Conservation (phyloP, 1,140 invertebrate species). For the Pectinophora gossypiella region DNA sequence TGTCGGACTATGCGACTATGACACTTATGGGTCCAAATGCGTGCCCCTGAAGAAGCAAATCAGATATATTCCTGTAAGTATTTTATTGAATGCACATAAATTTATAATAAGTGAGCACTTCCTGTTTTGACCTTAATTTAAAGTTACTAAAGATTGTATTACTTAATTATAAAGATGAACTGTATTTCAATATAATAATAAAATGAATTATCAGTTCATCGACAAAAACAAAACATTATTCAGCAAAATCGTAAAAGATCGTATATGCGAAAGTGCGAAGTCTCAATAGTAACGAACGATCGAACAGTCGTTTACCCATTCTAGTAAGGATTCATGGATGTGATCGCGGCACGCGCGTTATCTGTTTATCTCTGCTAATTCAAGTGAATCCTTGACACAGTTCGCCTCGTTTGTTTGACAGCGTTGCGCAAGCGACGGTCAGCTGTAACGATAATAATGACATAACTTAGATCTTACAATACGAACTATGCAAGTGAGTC, state of each 20-base stretch:
- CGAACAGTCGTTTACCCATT: background rate
- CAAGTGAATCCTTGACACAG: slow-evolving; percentile 50
- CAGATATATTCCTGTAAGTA: slow-evolving; percentile 53
- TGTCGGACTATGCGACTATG: slow-evolving; percentile 63
- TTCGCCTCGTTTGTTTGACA: slow-evolving; percentile 23
- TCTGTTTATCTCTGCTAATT: slow-evolving; percentile 42
- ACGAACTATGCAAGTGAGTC: background rate
- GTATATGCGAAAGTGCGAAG: no score
- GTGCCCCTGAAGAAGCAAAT: slow-evolving; percentile 35
- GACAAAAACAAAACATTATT: no score
- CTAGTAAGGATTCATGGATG: background rate
- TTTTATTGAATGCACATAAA: background rate
- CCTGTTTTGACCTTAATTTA: no score
- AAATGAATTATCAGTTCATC: no score
- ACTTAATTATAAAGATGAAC: no score
- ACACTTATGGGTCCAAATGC: slow-evolving; percentile 38
- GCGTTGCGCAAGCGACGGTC: slow-evolving; percentile 32
- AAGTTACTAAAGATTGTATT: no score
- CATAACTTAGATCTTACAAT: slow-evolving; percentile 27
- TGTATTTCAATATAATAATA: no score
- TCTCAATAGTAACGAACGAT: no score
- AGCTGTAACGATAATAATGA: slow-evolving; percentile 49
- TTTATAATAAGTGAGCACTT: background rate
- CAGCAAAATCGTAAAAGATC: no score
- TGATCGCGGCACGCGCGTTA: slow-evolving; percentile 12